Base-by-base conservation (phyloP, 2,888 invertebrate species). In the Callosobruchus maculatus region DNA sequence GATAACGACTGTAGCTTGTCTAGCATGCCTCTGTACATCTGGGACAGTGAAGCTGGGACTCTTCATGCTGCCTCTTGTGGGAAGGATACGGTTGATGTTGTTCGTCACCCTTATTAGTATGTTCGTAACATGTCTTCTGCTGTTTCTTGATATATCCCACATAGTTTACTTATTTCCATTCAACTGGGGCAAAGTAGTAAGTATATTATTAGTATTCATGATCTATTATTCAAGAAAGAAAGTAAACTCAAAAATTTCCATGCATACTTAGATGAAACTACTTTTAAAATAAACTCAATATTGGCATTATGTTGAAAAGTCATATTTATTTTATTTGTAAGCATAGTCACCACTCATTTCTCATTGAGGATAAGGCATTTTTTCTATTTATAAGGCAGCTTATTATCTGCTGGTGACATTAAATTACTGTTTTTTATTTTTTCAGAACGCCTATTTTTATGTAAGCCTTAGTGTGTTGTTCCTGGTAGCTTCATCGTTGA, bases 71-170 rank as follows among this genome's bases (percentile, higher is more conserved):
- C 93, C 93, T 85, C 89, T 93, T 85, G 91, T 92, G 80, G 92
- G 92, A 85, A 90, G 93, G 83, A 89, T 94, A 83, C 90, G 94
- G 85, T 90, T 94, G 84, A 93, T 94, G 92, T 90, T 94, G 89
- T 94, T 94, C 87, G 92, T 93, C 84, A 91, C 93, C 81, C 89
- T 94, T 83, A 91, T 94, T 88, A 93, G 93, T 86, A 88, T 93
- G 83, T 90, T 94, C 83, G 90, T 93, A 85, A 93, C 93, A 78
- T 91, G 91, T 86, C 89, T 93, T 84, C 90, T 94, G 88, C 89
- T 94, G 85, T 93, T 94, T 89, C 91, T 94, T 86, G 93, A 93
- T 89, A 92, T 94, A 88, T 93, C 93, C 82, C 93, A 93, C 86
- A 90, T 93, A 84, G 90, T 93, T 85, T 92, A 93, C 87, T 90